phyloP scores from a whole-genome alignment of 2,113 vertebrate genomes.

The Sitta europaea region DNA sequence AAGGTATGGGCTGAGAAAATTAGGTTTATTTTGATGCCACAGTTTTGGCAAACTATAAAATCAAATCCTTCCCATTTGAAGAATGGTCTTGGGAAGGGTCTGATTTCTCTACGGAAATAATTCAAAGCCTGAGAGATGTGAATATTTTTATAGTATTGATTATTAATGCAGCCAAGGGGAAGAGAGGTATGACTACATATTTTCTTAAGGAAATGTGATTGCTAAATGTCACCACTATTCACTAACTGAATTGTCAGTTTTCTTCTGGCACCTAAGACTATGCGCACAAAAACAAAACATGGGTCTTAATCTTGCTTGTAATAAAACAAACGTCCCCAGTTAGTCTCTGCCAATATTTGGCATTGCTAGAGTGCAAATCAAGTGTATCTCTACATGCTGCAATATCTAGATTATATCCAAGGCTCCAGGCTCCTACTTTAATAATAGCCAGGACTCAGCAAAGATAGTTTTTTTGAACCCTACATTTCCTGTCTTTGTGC shows the following conservation, averaged over 20 bases:
- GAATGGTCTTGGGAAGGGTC: not conserved
- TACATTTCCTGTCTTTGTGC: not conserved
- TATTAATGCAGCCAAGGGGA: conserved; percentile 1
- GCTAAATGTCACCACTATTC: not conserved
- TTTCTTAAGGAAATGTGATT: not conserved
- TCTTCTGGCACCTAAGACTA: not conserved
- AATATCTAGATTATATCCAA: not conserved
- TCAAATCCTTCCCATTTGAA: not conserved
- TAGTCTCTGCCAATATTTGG: not conserved
- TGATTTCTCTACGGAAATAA: conserved; percentile 20
- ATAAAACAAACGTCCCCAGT: not conserved
- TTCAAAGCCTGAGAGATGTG: not conserved
- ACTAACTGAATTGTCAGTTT: not conserved
- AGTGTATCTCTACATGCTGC: not conserved
- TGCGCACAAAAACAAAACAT: not conserved
- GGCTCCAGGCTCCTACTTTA: not conserved
- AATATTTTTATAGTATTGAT: conserved; percentile 37
- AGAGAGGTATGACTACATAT: not conserved
- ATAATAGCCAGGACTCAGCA: not conserved
- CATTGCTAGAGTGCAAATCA: not conserved
- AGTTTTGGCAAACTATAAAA: not conserved
- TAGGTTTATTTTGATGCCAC: not conserved
- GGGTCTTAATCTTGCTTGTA: not conserved
- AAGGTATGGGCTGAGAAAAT: not conserved
- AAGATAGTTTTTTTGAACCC: not conserved